Percentiles rank a stretch among this genome's conserved stretches.
phyloP scores from a whole-genome alignment of 2,888 invertebrate genomes.

The Lysandra bellargus region DNA sequence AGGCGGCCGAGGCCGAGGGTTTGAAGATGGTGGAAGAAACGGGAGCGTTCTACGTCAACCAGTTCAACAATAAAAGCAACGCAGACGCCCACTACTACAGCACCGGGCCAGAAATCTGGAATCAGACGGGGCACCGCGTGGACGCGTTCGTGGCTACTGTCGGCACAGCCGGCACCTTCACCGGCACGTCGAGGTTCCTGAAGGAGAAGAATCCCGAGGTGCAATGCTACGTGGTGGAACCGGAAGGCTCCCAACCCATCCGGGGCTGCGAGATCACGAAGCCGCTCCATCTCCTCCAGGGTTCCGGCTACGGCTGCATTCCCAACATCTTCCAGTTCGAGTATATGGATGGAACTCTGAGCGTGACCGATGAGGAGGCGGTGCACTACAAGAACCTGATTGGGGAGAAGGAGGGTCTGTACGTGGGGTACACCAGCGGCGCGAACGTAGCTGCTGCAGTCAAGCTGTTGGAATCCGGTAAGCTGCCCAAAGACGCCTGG shows the following conservation, averaged over 20 bases:
- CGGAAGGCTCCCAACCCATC: constrained; percentile 66
- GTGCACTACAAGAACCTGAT: constrained; percentile 59
- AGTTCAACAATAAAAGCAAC: constrained; percentile 64
- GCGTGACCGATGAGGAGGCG: constrained; percentile 67
- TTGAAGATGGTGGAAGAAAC: constrained; percentile 57
- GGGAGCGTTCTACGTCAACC: constrained; percentile 67
- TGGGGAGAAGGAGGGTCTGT: constrained; percentile 68
- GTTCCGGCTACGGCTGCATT: constrained; percentile 70
- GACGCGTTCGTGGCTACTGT: constrained; percentile 70
- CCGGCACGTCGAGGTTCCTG: constrained; percentile 63
- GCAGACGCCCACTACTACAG: constrained; percentile 62
- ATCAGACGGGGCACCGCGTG: constrained; percentile 66
- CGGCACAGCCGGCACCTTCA: constrained; percentile 70
- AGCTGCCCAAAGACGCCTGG: constrained; percentile 64
- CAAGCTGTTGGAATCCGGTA: constrained; percentile 63
- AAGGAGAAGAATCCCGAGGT: constrained; percentile 65
- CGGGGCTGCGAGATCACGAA: constrained; percentile 66
- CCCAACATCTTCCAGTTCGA: constrained; percentile 67
- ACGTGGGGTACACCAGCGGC: constrained; percentile 71
- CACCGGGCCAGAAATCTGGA: constrained; percentile 75
- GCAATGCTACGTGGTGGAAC: constrained; percentile 66
- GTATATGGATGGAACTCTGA: constrained; percentile 63
- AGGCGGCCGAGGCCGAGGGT: constrained; percentile 62
- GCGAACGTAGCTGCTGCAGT: constrained; percentile 73
- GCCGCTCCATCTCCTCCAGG: constrained; percentile 70